Evolutionary conservation across 1,140 invertebrate genomes (phyloP), one percentile per base, ranked within the genome.

Genomic region (Oreohelix idahoensis): DNA sequence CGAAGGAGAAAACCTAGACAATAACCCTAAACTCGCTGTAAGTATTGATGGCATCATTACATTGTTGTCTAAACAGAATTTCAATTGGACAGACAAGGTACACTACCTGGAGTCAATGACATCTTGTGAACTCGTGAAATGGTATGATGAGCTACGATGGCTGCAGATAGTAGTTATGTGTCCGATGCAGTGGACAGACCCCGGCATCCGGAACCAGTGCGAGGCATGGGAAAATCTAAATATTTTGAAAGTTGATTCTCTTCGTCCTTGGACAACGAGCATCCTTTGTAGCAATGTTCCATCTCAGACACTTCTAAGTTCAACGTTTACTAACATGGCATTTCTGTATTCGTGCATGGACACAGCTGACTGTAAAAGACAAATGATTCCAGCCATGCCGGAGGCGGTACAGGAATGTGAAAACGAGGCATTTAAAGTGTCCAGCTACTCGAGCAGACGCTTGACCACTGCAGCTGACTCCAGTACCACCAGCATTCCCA

Each of bases 191-290:
- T 84, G 83, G 39, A n/a, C 10, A 23, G 75, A 84, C 45, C 1
- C 77, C 10, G 66, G 73, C 23, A 81, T 79, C 11, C 10, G 63
- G 26, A 1, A 2, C 23, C 71, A 75, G 53, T 86, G 85, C 77
- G 51, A 83, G 35, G 11, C 36, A 11, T 80, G n/a, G 63, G 51
- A 39, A 35, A 35, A 69, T 26, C 39, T 20, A 29, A 76, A 0
- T 49, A 76, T 38, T 10, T 15, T 74, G 11, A 86, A 91, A 32
- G 93, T 92, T 0, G 84, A 85, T 2, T 84, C 83, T 17, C 75
- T 85, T 17, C 84, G 75, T 4, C 80, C 86, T 4, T 93, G 45
- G 93, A 93, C 81, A 76, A 91, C 75, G 36, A 69, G 45, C 20
- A 74, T 78, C 35, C 35, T 32, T 10, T 85, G 84, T 45, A 39